Base-by-base conservation (phyloP, 2,113 vertebrate genomes). In the Corvus cornix region DNA sequence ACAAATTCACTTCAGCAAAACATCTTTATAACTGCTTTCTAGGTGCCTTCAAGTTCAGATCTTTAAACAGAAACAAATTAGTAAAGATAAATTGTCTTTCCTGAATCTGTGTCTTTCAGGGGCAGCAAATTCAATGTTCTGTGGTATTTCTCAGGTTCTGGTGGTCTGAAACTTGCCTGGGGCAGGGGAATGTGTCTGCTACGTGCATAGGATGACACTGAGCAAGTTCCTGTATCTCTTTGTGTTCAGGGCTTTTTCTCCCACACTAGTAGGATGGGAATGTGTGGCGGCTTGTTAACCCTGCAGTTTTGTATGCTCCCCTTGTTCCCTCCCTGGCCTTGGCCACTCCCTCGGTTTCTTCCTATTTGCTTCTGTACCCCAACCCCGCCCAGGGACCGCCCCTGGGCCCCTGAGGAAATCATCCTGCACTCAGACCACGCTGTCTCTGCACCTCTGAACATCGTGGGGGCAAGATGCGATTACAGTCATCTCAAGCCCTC, bases 131-230 rank as follows among this genome's bases (percentile, higher is more conserved):
- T 31, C 82, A 53, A 31, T 23, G 49, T 30, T 88, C 15, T 9
- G 27, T 22, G 70, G 11, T 56, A 7, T 68, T 55, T 79, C 31
- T 26, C 31, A 24, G 22, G 5, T 48, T 23, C 21, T 53, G 35
- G 13, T 24, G 20, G 7, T 94, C 31, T 66, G 30, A 48, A 24
- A 44, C 22, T 49, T 49, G 41, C 11, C 22, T 69, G 49, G 10
- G 59, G 46, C n/a, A 72, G 41, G 33, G 17, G 9, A 51, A 58
- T 1, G 0, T 51, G 23, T 39, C 56, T 90, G 26, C 28, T 63
- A 37, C 0, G 0, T 33, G 49, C 37, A 43, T 2, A 33, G 41
- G 16, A 35, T 44, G 27, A 68, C 16, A 27, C 1, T 35, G 24
- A 64, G 49, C 23, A 60, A 75, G 17, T 35, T 90, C 19, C 33